Evolutionary conservation across 2,888 invertebrate species (phyloP).

Genomic region (Mechanitis messenoides): DNA sequence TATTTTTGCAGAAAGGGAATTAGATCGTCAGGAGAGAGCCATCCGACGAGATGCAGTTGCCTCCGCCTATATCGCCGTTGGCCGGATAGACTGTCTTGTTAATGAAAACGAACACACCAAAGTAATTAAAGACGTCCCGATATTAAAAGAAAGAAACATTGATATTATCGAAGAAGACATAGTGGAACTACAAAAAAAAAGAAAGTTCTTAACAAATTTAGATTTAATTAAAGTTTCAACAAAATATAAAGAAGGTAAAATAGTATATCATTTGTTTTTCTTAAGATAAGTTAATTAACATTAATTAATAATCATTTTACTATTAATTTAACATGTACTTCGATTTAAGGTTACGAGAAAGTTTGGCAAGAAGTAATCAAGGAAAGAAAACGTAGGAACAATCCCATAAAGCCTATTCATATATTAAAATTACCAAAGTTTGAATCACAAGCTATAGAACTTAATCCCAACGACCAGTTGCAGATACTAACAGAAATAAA

Average conservation of each 20-base stretch:
- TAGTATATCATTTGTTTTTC: neutral
- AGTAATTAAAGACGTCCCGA: slow-evolving; percentile 12
- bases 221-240: slow-evolving; percentile 74
- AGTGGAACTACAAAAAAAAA: slow-evolving; percentile 63
- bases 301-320: neutral
- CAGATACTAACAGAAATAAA: slow-evolving; percentile 65
- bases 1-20: slow-evolving; percentile 65
- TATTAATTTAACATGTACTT: neutral
- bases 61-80: slow-evolving; percentile 64
- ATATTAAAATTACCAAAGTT: slow-evolving; percentile 33
- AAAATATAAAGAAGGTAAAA: slow-evolving; percentile 76
- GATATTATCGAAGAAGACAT: slow-evolving; percentile 32
- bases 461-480: slow-evolving; percentile 56
- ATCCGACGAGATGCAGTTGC: slow-evolving; percentile 70
- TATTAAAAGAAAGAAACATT: slow-evolving; percentile 9
- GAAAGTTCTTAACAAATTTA: slow-evolving; percentile 76
- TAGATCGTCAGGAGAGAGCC: slow-evolving; percentile 78
- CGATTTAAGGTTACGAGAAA: slow-evolving; percentile 76
- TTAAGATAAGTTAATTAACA: slow-evolving; percentile 3
- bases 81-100: slow-evolving; percentile 47
- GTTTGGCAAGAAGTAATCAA: slow-evolving; percentile 80
- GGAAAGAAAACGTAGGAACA: slow-evolving; percentile 77
- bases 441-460: slow-evolving; percentile 32
- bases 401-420: slow-evolving; percentile 39
- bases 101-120: slow-evolving; percentile 46